Conservation (phyloP, 1,140 invertebrate genomes). For the Eumeta japonica region DNA sequence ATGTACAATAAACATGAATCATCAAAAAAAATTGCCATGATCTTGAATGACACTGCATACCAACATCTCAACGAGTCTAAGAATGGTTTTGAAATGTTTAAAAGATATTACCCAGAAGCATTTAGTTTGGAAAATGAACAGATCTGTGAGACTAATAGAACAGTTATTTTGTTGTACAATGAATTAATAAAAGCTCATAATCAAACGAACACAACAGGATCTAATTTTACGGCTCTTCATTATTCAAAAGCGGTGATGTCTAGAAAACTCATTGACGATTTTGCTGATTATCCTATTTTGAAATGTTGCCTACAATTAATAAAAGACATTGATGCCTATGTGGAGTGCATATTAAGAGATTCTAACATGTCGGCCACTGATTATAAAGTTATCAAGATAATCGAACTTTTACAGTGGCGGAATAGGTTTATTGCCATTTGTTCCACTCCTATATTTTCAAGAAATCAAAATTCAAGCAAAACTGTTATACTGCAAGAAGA, state of each 20-base stretch:
- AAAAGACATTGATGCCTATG: constrained; percentile 30
- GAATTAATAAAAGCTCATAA: constrained; percentile 22
- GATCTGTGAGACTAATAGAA: constrained; percentile 20
- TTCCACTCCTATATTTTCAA: constrained; percentile 27
- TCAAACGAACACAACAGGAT: constrained; percentile 9
- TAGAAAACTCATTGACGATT: constrained; percentile 41
- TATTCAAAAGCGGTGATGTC: constrained; percentile 38
- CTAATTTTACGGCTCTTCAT: constrained; percentile 30
- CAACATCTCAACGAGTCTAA: constrained; percentile 7
- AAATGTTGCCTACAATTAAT: constrained; percentile 44
- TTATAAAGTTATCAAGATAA: too few species aligned
- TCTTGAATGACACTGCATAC: constrained; percentile 19
- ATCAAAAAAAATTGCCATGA: not conserved
- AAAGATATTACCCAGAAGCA: constrained; percentile 31
- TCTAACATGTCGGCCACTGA: constrained; percentile 10
- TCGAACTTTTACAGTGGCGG: too few species aligned
- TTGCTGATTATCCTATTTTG: constrained; percentile 54
- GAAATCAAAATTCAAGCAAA: constrained; percentile 29
- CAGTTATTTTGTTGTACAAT: constrained; percentile 28
- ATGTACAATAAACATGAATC: constrained; percentile 5
- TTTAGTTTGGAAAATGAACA: constrained; percentile 14
- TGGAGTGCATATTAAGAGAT: not conserved
- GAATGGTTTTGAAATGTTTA: constrained; percentile 12
- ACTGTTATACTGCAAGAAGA: constrained; percentile 37
- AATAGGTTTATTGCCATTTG: constrained; percentile 45